Percentiles rank a stretch among this genome's conserved stretches.
Evolutionary conservation across 2,888 invertebrate genomes (phyloP).

Genomic region (Crepidodera aurea): DNA sequence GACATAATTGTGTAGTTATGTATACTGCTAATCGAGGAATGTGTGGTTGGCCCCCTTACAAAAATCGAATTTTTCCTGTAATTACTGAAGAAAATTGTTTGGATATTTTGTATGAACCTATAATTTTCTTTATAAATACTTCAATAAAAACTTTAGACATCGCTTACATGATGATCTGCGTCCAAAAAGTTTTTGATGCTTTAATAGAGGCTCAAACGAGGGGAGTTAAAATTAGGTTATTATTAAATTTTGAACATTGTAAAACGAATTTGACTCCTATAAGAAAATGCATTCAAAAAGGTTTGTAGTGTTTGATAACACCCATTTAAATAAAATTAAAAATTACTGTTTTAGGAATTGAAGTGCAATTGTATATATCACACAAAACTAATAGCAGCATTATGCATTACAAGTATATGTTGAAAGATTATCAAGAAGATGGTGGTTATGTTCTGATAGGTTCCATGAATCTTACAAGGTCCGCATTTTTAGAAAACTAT

Average conservation of each 20-base stretch:
- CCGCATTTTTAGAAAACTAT: slow-evolving; percentile 51
- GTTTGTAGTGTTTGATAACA: slow-evolving; percentile 38
- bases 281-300: slow-evolving; percentile 44
- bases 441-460: slow-evolving; percentile 50
- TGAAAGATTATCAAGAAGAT: slow-evolving; percentile 52
- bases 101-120: slow-evolving; percentile 47
- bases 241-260: slow-evolving; percentile 50
- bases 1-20: slow-evolving; percentile 54
- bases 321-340: not conserved
- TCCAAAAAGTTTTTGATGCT: slow-evolving; percentile 44
- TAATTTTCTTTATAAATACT: slow-evolving; percentile 52
- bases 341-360: slow-evolving; percentile 40
- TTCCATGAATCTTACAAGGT: slow-evolving; percentile 54
- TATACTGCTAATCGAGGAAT: slow-evolving; percentile 43
- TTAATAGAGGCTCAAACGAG: slow-evolving; percentile 45
- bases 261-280: slow-evolving; percentile 29
- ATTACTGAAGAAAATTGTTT: slow-evolving; percentile 38
- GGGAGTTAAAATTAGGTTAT: slow-evolving; percentile 52
- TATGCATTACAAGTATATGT: slow-evolving; percentile 57
- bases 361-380: slow-evolving; percentile 48
- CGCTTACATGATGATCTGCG: slow-evolving; percentile 50
- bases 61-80: slow-evolving; percentile 25
- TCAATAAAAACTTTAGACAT: slow-evolving; percentile 49
- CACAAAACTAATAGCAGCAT: slow-evolving; percentile 45
- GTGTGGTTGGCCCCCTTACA: slow-evolving; percentile 48